Base-by-base conservation (phyloP, 2,113 vertebrate species). In the Anser brachyrhynchus region DNA sequence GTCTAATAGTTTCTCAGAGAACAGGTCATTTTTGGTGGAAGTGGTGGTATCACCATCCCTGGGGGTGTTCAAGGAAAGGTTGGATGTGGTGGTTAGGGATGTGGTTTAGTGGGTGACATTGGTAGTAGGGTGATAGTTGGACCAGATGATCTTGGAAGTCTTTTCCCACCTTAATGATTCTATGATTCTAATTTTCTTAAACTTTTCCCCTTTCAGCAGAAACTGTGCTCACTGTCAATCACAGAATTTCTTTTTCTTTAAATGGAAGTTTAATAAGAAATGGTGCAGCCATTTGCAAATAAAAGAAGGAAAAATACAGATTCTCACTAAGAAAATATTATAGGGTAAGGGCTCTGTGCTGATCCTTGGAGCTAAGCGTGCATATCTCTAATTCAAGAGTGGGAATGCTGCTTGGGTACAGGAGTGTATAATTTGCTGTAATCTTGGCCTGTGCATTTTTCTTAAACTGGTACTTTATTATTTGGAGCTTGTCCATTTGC, bases 371-470 rank as follows among this genome's bases (percentile, higher is more conserved):
- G 52, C 74, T 93, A 75, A 87, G 39, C 3, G 2, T 75, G 43
- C 22, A 16, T 91, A 46, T 87, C 88, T 92, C 65, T 94, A 61
- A 87, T 84, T 89, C 84, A 90, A 78, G 61, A 78, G 15, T 18
- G 9, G 74, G 72, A 90, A 81, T 78, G 52, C 57, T 91, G 76
- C 76, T 92, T 78, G 72, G 37, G 84, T 74, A 81, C 13, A 89
- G 65, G 57, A 90, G 46, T 43, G 57, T 78, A 52, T 90, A 78
- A 95, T 92, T 96, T 94, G 43, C 59, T 81, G 37, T 87, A 91
- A 91, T 95, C 76, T 92, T 87, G 80, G 65, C 43, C 73, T 71
- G 46, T 89, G 61, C 5, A 13, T 81, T 95, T 94, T 96, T 78
- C 65, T 91, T 92, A 81, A 90, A 91, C 73, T 75, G 22, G 6